phyloP scores from a whole-genome alignment of 1,140 invertebrate species.

The Scaptomyza pallida region DNA sequence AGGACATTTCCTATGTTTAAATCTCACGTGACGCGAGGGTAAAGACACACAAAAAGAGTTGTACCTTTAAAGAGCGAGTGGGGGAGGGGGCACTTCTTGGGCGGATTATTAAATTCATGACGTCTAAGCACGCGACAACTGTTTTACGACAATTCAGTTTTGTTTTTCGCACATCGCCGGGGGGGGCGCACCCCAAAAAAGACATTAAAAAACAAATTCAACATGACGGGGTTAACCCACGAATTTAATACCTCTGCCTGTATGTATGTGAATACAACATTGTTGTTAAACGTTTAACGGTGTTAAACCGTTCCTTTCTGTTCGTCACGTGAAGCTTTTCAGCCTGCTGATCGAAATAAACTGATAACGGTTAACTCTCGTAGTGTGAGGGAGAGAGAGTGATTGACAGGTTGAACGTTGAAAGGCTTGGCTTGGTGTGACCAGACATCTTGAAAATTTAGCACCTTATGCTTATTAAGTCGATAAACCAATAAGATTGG shows the following conservation, averaged over 20 bases:
- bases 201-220: conserved; percentile 22
- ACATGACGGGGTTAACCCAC: conserved; percentile 12
- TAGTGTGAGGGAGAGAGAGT: neutral
- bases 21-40: conserved; percentile 34
- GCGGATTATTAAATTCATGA: conserved; percentile 69
- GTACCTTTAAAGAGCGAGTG: conserved; percentile 2
- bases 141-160: conserved; percentile 69
- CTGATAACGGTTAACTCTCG: neutral
- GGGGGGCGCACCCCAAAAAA: conserved; percentile 30
- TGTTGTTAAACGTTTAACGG: conserved; percentile 58
- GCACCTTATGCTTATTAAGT: neutral
- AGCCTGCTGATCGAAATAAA: neutral
- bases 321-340: neutral
- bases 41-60: conserved; percentile 23
- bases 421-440: too few relatives aligned
- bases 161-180: conserved; percentile 37
- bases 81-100: conserved; percentile 36
- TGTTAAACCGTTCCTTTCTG: conserved; percentile 47
- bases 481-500: neutral
- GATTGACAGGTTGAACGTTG: neutral
- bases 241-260: conserved; percentile 1
- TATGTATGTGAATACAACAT: neutral
- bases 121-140: conserved; percentile 65
- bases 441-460: too few relatives aligned
- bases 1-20: conserved; percentile 67